phyloP scores from a whole-genome alignment of 2,888 invertebrate species.

The Xylota sylvarum region DNA sequence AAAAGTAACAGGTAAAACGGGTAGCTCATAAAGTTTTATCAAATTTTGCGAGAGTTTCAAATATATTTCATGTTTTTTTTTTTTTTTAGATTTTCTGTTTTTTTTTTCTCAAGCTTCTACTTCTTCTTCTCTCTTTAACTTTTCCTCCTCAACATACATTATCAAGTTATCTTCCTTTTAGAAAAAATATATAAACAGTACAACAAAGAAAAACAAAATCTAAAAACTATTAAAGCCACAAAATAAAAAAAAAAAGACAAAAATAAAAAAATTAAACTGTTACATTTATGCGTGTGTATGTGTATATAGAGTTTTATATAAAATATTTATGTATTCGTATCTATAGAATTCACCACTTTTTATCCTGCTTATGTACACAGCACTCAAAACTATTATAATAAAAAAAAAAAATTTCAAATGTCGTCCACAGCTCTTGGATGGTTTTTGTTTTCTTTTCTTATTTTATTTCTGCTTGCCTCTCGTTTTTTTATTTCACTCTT shows the following conservation, averaged over 20 bases:
- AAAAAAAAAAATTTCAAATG: not conserved
- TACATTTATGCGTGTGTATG: slow-evolving; percentile 24
- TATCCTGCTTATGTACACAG: slow-evolving; percentile 50
- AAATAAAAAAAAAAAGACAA: slow-evolving; percentile 58
- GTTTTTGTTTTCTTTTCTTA: slow-evolving; percentile 53
- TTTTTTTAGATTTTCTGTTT: slow-evolving; percentile 12
- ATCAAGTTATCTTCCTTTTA: slow-evolving; percentile 23
- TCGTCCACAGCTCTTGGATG: slow-evolving; percentile 50
- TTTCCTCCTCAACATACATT: slow-evolving; percentile 9
- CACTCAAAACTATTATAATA: slow-evolving; percentile 25
- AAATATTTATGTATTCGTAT: slow-evolving; percentile 48
- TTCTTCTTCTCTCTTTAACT: slow-evolving; percentile 10
- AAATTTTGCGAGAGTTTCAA: slow-evolving; percentile 56
- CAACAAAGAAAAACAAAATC: slow-evolving; percentile 48
- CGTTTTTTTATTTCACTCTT: slow-evolving; percentile 39
- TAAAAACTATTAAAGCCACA: slow-evolving; percentile 74
- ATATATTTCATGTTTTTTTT: slow-evolving; percentile 14
- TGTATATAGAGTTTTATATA: slow-evolving; percentile 43
- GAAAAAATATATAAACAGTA: slow-evolving; percentile 4
- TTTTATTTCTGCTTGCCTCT: slow-evolving; percentile 72
- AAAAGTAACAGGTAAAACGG: slow-evolving; percentile 83
- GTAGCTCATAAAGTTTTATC: slow-evolving; percentile 80
- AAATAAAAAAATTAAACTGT: slow-evolving; percentile 30
- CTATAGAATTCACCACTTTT: slow-evolving; percentile 47
- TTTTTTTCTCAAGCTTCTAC: slow-evolving; percentile 31